Evolutionary conservation across 2,113 vertebrate genomes (phyloP).

Genomic region (Ceyx cyanopectus): DNA sequence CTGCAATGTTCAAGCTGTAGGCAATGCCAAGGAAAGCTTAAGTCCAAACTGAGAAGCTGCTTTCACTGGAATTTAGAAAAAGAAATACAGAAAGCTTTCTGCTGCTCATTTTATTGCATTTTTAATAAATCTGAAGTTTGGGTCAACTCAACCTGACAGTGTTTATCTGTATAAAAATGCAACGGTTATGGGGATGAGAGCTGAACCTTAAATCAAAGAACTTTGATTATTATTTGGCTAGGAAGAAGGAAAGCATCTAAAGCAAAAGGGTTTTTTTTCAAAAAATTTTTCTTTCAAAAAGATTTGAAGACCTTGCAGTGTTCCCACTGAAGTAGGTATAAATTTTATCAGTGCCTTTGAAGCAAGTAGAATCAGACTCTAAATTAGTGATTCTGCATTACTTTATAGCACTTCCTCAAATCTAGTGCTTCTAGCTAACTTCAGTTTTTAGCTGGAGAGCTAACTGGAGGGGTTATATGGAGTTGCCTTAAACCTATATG

Average conservation of each 20-base stretch:
- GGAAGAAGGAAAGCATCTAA: neutral
- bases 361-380: neutral
- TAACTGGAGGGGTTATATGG: constrained; percentile 52
- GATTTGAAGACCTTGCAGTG: neutral
- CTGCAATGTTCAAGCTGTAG: constrained; percentile 23
- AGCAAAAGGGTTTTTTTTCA: neutral
- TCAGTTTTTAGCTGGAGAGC: constrained; percentile 34
- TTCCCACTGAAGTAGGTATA: neutral
- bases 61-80: constrained; percentile 44
- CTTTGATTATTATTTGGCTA: constrained; percentile 26
- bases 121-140: constrained; percentile 53
- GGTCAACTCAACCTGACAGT: constrained; percentile 54
- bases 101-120: constrained; percentile 26
- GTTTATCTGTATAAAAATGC: constrained; percentile 12
- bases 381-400: constrained; percentile 27
- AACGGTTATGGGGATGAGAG: neutral
- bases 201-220: neutral
- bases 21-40: constrained; percentile 49
- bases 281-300: neutral
- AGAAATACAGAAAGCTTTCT: constrained; percentile 39
- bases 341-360: constrained; percentile 28
- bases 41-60: constrained; percentile 39
- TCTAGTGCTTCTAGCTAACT: constrained; percentile 28
- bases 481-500: constrained; percentile 57
- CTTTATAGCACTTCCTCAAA: constrained; percentile 2